These are phyloP conservation scores for Diorhabda elongata DNA, from an alignment of 1,140 invertebrate genomes.

Conservation along the genomic window DNA sequence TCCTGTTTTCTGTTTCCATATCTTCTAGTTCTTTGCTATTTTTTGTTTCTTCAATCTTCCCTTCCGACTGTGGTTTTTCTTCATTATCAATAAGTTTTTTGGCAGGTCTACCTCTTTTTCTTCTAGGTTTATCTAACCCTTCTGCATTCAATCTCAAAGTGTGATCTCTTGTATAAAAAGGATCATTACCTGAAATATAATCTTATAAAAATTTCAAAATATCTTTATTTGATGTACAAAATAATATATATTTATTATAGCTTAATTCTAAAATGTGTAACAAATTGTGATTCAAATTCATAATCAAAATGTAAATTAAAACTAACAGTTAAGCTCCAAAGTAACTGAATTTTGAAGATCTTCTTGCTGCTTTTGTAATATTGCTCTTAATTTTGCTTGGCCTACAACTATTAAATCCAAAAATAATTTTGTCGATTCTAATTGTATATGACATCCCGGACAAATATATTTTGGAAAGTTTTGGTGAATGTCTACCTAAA, in stretches of 20 bases:
- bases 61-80: constrained; percentile 45
- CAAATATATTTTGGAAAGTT: constrained; percentile 66
- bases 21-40: constrained; percentile 46
- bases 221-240: too few species aligned
- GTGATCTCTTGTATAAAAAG: neutral
- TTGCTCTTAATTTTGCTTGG: constrained; percentile 55
- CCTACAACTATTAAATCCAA: constrained; percentile 65
- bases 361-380: constrained; percentile 50
- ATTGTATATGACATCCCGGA: constrained; percentile 68
- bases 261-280: too few species aligned
- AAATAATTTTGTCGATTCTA: constrained; percentile 68
- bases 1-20: constrained; percentile 53
- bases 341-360: constrained; percentile 18
- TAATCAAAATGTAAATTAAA: too few species aligned
- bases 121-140: constrained; percentile 60
- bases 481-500: constrained; percentile 63
- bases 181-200: neutral
- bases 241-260: too few species aligned
- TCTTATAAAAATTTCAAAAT: too few species aligned
- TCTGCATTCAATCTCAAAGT: constrained; percentile 54
- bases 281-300: too few species aligned
- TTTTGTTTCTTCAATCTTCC: constrained; percentile 43
- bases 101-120: constrained; percentile 65
- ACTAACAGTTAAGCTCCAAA: too few species aligned
- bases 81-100: constrained; percentile 46